Percentiles rank a stretch among this genome's conserved stretches.
These are phyloP conservation scores for Neuroscelio doddi DNA, from an alignment of 2,888 invertebrate species.

Conservation along the genomic window DNA sequence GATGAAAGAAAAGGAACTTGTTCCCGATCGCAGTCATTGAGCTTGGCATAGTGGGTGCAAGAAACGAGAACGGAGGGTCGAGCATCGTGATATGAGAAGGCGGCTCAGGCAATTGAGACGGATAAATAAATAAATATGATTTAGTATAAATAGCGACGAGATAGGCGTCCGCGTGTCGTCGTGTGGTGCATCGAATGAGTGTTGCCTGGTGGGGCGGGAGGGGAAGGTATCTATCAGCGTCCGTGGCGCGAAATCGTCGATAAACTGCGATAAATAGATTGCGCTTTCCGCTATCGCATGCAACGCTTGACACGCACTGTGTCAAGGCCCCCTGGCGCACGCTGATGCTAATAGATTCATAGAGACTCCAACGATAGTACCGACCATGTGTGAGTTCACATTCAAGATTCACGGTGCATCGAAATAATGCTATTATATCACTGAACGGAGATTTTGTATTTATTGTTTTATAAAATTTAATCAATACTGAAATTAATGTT, in stretches of 20 bases:
- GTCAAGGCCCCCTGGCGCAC: constrained; percentile 66
- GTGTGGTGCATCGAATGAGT: constrained; percentile 18
- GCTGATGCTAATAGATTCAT: constrained; percentile 66
- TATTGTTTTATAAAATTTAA: too few relatives aligned
- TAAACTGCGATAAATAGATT: constrained; percentile 70
- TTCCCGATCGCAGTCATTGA: constrained; percentile 1
- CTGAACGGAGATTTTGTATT: too few relatives aligned
- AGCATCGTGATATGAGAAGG: constrained; percentile 21
- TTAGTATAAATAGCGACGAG: constrained; percentile 41
- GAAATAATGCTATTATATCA: too few relatives aligned
- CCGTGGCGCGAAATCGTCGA: constrained; percentile 60
- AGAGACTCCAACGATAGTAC: constrained; percentile 47
- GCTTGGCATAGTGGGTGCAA: constrained; percentile 5
- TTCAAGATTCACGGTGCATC: too few relatives aligned
- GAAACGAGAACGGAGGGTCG: constrained; percentile 35
- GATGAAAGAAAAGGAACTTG: neutral
- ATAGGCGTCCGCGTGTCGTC: constrained; percentile 7
- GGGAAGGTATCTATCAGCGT: constrained; percentile 50
- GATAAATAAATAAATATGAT: constrained; percentile 44
- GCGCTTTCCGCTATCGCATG: constrained; percentile 70
- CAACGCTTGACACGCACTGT: constrained; percentile 69
- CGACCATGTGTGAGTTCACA: too few relatives aligned
- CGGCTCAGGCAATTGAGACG: constrained; percentile 27
- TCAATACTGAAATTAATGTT: too few relatives aligned
- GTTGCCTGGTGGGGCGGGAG: constrained; percentile 40